Evolutionary conservation across 1,140 invertebrate genomes (phyloP).

Genomic region (Sesamia nonagrioides): DNA sequence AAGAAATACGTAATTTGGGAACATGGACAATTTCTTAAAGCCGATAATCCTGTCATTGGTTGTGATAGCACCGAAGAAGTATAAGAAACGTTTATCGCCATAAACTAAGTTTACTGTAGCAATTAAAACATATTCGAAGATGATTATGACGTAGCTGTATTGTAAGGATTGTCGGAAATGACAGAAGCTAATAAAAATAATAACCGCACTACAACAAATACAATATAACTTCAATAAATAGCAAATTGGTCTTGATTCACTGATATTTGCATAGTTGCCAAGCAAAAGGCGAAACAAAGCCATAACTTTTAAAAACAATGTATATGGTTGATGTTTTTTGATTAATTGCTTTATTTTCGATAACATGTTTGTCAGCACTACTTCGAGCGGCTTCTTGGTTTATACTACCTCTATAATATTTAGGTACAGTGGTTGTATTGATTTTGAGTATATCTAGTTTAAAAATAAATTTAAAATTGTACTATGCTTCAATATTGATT

Average conservation of each 20-base stretch:
- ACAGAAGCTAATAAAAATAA: not conserved
- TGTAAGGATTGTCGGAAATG: not conserved
- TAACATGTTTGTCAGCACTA: too few species aligned
- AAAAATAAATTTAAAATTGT: too few species aligned
- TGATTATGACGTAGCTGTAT: not conserved
- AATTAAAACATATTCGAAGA: not conserved
- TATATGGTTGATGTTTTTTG: not conserved
- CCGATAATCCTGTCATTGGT: conserved; percentile 7
- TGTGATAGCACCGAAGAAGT: not conserved
- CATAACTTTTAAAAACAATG: not conserved
- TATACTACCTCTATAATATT: too few species aligned
- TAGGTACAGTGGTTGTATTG: too few species aligned
- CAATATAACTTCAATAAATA: not conserved
- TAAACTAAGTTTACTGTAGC: not conserved
- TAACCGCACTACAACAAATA: not conserved
- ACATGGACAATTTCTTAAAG: not conserved
- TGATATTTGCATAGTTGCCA: not conserved
- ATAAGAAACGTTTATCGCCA: not conserved
- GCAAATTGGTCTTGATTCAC: not conserved
- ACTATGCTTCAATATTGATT: too few species aligned
- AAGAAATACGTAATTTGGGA: not conserved
- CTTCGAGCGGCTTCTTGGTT: too few species aligned
- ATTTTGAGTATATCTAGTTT: too few species aligned
- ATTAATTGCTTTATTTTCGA: not conserved
- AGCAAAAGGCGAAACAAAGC: not conserved